These are phyloP conservation scores for Beris morrisii DNA, from an alignment of 2,888 invertebrate species.

Conservation along the genomic window DNA sequence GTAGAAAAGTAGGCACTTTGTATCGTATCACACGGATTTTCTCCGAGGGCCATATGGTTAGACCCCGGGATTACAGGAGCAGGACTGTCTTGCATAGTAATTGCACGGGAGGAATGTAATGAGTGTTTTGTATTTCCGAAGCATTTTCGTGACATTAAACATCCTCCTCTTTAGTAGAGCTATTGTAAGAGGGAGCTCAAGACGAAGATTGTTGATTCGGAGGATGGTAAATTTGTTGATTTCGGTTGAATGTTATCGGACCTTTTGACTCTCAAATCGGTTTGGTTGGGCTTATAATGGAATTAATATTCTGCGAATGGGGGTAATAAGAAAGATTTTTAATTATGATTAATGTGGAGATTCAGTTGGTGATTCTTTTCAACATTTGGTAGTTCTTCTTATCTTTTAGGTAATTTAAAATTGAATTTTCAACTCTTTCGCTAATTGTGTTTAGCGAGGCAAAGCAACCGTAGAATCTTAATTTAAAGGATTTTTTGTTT, in stretches of 20 bases:
- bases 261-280: slow-evolving; percentile 10
- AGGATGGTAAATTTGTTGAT: slow-evolving; percentile 16
- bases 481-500: too few relatives aligned
- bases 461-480: too few relatives aligned
- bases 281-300: slow-evolving; percentile 7
- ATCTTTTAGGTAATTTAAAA: too few relatives aligned
- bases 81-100: slow-evolving; percentile 26
- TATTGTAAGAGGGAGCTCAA: not conserved
- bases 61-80: slow-evolving; percentile 16
- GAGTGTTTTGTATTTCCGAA: slow-evolving; percentile 29
- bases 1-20: slow-evolving; percentile 12
- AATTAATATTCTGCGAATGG: slow-evolving; percentile 20
- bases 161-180: slow-evolving; percentile 8
- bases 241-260: not conserved
- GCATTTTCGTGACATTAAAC: slow-evolving; percentile 26
- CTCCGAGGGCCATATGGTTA: slow-evolving; percentile 23
- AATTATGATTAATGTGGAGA: slow-evolving; percentile 20
- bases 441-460: too few relatives aligned
- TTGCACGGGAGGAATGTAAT: slow-evolving; percentile 30
- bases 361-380: too few relatives aligned
- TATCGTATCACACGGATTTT: slow-evolving; percentile 5
- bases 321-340: slow-evolving; percentile 9
- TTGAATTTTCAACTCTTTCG: too few relatives aligned
- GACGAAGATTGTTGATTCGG: not conserved
- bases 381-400: too few relatives aligned